phyloP scores from a whole-genome alignment of 92 coral and sea anemone genomes.

The Palythoa heliodiscus region DNA sequence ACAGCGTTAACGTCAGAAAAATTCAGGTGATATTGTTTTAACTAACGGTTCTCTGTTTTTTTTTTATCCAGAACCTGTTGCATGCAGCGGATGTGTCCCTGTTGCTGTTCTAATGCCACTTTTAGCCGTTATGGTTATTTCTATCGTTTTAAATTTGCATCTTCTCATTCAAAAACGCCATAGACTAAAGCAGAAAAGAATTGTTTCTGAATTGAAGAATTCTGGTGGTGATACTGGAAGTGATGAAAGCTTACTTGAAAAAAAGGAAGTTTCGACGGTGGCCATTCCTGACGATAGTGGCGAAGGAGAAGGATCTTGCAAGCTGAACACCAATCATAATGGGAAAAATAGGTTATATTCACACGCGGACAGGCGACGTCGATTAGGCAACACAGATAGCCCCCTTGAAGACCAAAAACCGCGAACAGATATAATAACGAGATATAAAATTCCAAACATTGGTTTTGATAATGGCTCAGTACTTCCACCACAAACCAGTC shows the following conservation, averaged over 20 bases:
- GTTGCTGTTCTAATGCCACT: conserved; percentile 29
- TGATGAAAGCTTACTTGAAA: conserved; percentile 10
- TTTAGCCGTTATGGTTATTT: background rate
- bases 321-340: background rate
- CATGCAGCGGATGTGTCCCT: background rate
- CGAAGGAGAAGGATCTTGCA: background rate
- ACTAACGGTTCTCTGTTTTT: background rate
- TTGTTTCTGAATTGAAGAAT: background rate
- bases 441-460: conserved; percentile 30
- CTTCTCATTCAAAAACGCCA: conserved; percentile 5
- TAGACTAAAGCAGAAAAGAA: background rate
- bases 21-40: too few relatives aligned
- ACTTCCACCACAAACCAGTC: conserved; percentile 15
- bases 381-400: conserved; percentile 22
- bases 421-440: conserved; percentile 15
- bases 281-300: background rate
- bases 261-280: background rate
- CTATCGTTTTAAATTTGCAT: conserved; percentile 8
- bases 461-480: conserved; percentile 17
- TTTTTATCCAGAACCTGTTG: background rate
- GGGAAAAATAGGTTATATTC: background rate
- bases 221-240: conserved; percentile 3
- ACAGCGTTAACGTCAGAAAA: too few relatives aligned
- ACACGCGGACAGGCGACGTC: background rate
- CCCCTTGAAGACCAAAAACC: conserved; percentile 12